Conservation (phyloP, 2,888 invertebrate species). For the Oconnorella tubifera region DNA sequence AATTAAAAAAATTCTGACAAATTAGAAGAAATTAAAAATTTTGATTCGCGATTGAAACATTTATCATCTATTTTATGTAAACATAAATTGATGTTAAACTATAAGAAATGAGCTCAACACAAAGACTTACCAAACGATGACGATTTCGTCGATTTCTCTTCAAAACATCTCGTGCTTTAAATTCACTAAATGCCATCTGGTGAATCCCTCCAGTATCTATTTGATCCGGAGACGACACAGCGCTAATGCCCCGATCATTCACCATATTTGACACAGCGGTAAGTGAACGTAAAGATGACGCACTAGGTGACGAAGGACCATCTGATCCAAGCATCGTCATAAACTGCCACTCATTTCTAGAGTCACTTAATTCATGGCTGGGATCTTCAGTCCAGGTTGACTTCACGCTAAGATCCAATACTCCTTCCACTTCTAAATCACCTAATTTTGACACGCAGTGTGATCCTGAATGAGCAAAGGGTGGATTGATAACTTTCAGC, state of each 20-base stretch:
- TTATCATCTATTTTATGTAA: too few relatives aligned
- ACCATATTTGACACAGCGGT: neutral
- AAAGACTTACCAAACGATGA: too few relatives aligned
- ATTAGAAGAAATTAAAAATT: too few relatives aligned
- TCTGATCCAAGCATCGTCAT: neutral
- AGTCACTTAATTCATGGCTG: too few relatives aligned
- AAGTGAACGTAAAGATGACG: neutral
- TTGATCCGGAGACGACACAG: conserved; percentile 3
- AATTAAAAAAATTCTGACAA: too few relatives aligned
- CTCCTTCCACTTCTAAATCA: conserved; percentile 52
- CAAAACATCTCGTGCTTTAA: too few relatives aligned
- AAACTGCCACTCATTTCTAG: neutral
- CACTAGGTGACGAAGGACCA: neutral
- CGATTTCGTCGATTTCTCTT: too few relatives aligned
- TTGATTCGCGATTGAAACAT: too few relatives aligned
- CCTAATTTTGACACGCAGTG: conserved; percentile 53
- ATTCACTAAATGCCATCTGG: too few relatives aligned
- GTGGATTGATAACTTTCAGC: conserved; percentile 62
- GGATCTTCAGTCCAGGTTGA: conserved; percentile 20
- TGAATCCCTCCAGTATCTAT: too few relatives aligned
- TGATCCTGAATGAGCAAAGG: conserved; percentile 59
- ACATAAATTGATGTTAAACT: too few relatives aligned
- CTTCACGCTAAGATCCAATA: conserved; percentile 74
- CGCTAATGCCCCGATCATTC: neutral
- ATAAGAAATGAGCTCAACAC: too few relatives aligned